phyloP scores from a whole-genome alignment of 30 jellyfish, hydroid and myxozoan genomes.

The Aurelia sp. region DNA sequence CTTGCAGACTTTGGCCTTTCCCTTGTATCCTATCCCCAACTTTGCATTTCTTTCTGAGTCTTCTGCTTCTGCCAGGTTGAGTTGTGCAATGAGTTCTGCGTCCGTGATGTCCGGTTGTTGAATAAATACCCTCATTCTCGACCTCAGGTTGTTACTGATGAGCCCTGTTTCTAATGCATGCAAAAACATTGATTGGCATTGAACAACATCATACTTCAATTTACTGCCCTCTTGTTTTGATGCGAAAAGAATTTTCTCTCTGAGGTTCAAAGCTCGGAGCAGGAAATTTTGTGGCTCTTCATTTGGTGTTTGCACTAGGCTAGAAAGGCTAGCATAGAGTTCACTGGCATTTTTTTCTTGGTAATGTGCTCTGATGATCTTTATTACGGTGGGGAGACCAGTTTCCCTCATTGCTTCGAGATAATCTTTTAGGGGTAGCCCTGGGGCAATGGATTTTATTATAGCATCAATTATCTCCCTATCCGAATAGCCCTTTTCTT shows the following conservation, averaged over 20 bases:
- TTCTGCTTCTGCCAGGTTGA: slow-evolving; percentile 21
- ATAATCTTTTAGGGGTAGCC: slow-evolving; percentile 32
- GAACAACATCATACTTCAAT: slow-evolving; percentile 15
- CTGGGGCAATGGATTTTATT: slow-evolving; percentile 32
- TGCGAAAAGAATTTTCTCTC: slow-evolving; percentile 36
- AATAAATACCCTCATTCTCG: slow-evolving; percentile 5
- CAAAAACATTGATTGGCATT: slow-evolving; percentile 39
- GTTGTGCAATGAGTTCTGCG: slow-evolving; percentile 14
- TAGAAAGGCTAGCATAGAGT: slow-evolving; percentile 27
- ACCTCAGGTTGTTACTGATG: slow-evolving; percentile 13
- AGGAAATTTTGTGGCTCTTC: slow-evolving; percentile 61
- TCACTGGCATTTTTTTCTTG: slow-evolving; percentile 62
- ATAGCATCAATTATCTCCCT: slow-evolving; percentile 36
- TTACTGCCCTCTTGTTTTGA: slow-evolving; percentile 29
- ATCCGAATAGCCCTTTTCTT: slow-evolving; percentile 23
- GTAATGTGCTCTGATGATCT: slow-evolving; percentile 48
- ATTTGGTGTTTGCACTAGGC: slow-evolving; percentile 24
- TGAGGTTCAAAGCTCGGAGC: slow-evolving; percentile 42
- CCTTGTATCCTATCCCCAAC: slow-evolving; percentile 34
- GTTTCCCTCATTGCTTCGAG: slow-evolving; percentile 45
- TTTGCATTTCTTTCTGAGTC: slow-evolving; percentile 32
- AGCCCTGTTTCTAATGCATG: slow-evolving; percentile 36
- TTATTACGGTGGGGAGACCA: slow-evolving; percentile 23
- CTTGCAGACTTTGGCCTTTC: slow-evolving; percentile 10
- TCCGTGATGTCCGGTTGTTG: slow-evolving; percentile 10